These are phyloP conservation scores for Caenorhabditis doughertyi DNA, from an alignment of 2,888 invertebrate genomes.

Conservation along the genomic window DNA sequence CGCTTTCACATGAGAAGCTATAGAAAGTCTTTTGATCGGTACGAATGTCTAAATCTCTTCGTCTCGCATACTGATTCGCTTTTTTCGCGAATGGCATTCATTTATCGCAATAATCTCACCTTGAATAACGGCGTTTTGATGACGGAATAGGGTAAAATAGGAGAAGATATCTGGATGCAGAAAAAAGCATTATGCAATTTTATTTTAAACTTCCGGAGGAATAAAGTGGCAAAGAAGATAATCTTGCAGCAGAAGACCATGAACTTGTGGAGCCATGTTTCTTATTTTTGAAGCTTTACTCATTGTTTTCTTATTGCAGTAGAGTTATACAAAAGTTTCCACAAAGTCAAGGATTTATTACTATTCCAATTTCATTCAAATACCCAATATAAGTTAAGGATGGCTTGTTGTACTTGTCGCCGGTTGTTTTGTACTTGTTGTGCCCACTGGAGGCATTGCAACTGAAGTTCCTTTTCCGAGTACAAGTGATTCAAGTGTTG, in stretches of 20 bases:
- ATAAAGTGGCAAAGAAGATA: no score
- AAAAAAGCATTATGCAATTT: no score
- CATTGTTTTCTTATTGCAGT: conserved; percentile 13
- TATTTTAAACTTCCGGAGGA: no score
- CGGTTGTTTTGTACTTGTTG: conserved; percentile 44
- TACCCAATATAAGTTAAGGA: conserved; percentile 33
- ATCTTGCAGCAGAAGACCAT: no score
- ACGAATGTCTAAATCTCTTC: conserved; percentile 32
- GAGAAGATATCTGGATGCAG: neutral
- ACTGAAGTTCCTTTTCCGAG: conserved; percentile 51
- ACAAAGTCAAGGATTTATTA: no score
- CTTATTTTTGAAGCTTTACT: conserved; percentile 14
- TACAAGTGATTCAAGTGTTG: conserved; percentile 47
- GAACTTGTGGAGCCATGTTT: no score
- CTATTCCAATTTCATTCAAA: no score
- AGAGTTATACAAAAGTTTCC: no score
- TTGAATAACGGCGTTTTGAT: conserved; percentile 52
- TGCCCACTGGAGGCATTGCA: conserved; percentile 39
- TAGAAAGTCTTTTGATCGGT: conserved; percentile 39
- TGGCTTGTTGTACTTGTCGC: conserved; percentile 28
- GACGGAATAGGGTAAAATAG: conserved; percentile 26
- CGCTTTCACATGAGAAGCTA: conserved; percentile 36
- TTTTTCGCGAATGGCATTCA: conserved; percentile 54
- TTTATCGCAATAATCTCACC: conserved; percentile 62
- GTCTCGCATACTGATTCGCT: neutral